Percentiles rank a stretch among this genome's conserved stretches.
phyloP scores from a whole-genome alignment of 2,113 vertebrate species.

The Cinclus cinclus region DNA sequence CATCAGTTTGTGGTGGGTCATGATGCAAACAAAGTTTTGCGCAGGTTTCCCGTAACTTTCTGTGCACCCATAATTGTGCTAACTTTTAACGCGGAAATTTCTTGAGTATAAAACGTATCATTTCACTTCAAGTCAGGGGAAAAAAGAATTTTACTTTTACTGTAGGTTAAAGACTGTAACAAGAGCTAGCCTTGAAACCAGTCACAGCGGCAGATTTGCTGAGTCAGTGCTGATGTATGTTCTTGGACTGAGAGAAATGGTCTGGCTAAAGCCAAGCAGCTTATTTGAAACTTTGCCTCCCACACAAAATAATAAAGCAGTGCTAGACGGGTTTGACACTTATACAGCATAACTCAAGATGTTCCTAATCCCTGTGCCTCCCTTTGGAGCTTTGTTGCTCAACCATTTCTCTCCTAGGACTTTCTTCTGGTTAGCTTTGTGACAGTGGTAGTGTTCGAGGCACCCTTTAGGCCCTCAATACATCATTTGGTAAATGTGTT shows the following conservation, averaged over 20 bases:
- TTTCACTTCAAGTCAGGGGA: neutral
- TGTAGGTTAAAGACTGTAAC: neutral
- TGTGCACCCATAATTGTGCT: neutral
- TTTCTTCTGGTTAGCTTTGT: neutral
- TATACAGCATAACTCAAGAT: conserved; percentile 4
- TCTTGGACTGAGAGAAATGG: conserved; percentile 20
- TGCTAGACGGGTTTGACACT: conserved; percentile 12
- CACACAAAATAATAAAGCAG: conserved; percentile 18
- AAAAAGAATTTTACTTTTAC: neutral
- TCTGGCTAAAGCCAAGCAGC: neutral
- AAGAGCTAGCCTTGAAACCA: neutral
- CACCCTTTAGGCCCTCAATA: neutral
- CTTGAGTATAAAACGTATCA: neutral
- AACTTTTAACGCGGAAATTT: neutral
- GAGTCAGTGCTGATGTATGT: conserved; percentile 31
- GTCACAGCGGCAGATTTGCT: neutral
- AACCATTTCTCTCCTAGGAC: neutral
- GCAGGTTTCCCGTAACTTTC: neutral
- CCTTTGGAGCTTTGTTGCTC: neutral
- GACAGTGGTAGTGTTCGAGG: neutral
- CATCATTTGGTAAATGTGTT: neutral
- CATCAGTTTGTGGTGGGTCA: neutral
- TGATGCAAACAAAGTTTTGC: neutral
- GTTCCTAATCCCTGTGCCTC: neutral
- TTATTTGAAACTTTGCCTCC: conserved; percentile 22